A percentile compares a stretch with the other conserved stretches of the same genome.
phyloP scores from a whole-genome alignment of 2,888 invertebrate genomes.

The Nomada hirtipes region DNA sequence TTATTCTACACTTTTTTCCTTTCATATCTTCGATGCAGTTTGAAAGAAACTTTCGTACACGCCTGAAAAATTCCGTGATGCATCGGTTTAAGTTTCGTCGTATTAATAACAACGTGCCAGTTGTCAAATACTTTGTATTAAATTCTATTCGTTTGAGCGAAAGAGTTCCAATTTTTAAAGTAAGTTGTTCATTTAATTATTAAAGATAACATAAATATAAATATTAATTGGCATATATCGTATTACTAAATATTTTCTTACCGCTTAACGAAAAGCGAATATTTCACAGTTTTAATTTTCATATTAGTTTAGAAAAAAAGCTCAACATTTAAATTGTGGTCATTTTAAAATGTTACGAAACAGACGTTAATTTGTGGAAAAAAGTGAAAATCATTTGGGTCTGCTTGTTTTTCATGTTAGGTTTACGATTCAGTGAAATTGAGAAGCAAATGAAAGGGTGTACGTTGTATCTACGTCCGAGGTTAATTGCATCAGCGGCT shows the following conservation, averaged over 20 bases:
- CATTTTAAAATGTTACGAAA: too few species aligned
- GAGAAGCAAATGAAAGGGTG: constrained; percentile 33
- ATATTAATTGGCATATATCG: not conserved
- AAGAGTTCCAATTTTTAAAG: too few species aligned
- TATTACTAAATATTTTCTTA: too few species aligned
- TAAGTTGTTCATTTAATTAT: too few species aligned
- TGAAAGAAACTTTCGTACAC: not conserved
- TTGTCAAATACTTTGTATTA: not conserved
- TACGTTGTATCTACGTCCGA: constrained; percentile 12
- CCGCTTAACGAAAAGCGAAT: too few species aligned
- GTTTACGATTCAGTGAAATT: constrained; percentile 2
- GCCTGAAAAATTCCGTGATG: not conserved
- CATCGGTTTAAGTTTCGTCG: constrained; percentile 11
- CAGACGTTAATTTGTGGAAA: too few species aligned
- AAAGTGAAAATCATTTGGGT: not conserved
- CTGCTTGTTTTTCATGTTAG: not conserved
- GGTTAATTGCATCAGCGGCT: constrained; percentile 44
- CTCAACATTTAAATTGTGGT: too few species aligned
- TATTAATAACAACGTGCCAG: not conserved
- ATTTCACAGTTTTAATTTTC: too few species aligned
- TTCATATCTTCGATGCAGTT: not conserved
- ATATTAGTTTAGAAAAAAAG: too few species aligned
- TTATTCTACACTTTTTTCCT: not conserved
- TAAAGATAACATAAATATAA: not conserved
- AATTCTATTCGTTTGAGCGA: not conserved